phyloP scores from a whole-genome alignment of 2,797 vertebrate species.

The Telmatherina bonti region DNA sequence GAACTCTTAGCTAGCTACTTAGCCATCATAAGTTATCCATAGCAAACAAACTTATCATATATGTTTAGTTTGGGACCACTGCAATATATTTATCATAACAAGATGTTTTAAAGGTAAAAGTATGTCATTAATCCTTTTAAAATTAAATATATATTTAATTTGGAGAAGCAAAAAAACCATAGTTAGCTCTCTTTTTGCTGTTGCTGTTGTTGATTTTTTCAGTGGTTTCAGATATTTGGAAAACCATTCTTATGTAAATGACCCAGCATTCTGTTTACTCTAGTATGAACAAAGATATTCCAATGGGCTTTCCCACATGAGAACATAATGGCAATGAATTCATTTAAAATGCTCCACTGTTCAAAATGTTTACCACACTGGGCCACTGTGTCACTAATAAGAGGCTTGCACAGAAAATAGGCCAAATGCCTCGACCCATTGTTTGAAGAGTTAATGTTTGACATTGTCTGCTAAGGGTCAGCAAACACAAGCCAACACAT shows the following conservation, averaged over 20 bases:
- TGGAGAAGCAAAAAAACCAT: neutral
- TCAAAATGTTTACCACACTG: slow-evolving; percentile 17
- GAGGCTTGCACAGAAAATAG: neutral
- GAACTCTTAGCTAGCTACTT: neutral
- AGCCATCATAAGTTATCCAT: slow-evolving; percentile 8
- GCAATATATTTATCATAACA: no score
- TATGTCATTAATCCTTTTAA: neutral
- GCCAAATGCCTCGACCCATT: slow-evolving; percentile 7
- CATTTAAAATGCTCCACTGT: slow-evolving; percentile 5
- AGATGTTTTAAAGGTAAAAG: neutral
- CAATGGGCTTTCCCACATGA: neutral
- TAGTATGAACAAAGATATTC: slow-evolving; percentile 3
- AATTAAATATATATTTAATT: neutral
- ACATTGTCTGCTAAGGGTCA: slow-evolving; percentile 35
- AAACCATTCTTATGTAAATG: neutral
- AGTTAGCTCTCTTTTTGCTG: neutral
- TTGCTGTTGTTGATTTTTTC: neutral
- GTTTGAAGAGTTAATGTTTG: slow-evolving; percentile 64
- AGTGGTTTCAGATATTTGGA: neutral
- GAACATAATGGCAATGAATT: neutral
- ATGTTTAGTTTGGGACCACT: no score
- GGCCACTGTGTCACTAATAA: slow-evolving; percentile 12
- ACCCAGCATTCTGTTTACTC: slow-evolving; percentile 6
- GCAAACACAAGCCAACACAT: slow-evolving; percentile 42
- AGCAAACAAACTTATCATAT: no score